Percentiles rank a stretch among this genome's conserved stretches.
Conservation (phyloP, 2,113 vertebrate genomes). For the Tupaia tana region DNA sequence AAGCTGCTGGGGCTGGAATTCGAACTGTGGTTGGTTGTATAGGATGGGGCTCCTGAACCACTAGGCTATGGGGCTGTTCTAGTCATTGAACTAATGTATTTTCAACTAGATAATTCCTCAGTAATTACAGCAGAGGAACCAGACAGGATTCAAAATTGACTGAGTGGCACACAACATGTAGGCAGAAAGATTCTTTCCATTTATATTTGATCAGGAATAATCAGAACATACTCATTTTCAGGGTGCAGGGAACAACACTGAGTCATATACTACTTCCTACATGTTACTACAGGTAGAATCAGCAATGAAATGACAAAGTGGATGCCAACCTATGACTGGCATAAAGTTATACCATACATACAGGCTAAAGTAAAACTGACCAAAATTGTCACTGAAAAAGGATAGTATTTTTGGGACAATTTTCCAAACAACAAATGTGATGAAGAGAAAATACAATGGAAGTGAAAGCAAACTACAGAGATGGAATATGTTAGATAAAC, state of each 20-base stretch:
- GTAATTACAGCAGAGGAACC: background rate
- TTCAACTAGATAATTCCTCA: background rate
- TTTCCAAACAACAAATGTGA: conserved; percentile 10
- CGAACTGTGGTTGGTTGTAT: too few relatives aligned
- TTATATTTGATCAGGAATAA: background rate
- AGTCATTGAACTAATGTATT: background rate
- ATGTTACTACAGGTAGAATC: background rate
- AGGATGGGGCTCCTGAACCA: too few relatives aligned
- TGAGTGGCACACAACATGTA: background rate
- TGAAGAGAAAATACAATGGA: background rate
- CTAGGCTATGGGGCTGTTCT: too few relatives aligned
- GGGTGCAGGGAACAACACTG: background rate
- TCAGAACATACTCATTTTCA: conserved; percentile 8
- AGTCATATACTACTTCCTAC: background rate
- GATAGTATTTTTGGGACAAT: background rate
- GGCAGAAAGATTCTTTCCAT: background rate
- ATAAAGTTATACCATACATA: accelerated
- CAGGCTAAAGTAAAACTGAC: background rate
- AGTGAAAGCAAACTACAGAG: background rate
- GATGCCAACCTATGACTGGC: background rate
- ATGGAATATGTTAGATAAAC: background rate
- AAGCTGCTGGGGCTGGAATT: background rate
- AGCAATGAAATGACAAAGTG: background rate
- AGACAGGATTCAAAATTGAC: background rate
- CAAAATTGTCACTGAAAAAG: conserved; percentile 4